phyloP scores from a whole-genome alignment of 2,113 vertebrate species.

The Phoxinus phoxinus region DNA sequence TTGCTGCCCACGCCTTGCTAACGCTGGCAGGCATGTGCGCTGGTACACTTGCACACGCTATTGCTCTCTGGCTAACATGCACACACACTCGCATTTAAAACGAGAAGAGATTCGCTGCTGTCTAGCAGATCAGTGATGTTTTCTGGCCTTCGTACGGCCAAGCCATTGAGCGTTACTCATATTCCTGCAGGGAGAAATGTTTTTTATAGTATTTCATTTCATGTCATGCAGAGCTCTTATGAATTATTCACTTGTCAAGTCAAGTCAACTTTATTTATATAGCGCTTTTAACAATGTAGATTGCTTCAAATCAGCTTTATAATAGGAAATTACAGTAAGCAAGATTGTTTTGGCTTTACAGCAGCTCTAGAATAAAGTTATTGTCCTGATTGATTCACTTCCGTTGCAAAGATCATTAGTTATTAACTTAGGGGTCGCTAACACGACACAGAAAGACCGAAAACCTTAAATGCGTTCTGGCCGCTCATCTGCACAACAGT shows the following conservation, averaged over 20 bases:
- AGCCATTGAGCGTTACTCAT: neutral
- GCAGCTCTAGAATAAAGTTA: too few species aligned
- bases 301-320: too few species aligned
- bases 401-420: too few species aligned
- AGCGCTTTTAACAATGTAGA: too few species aligned
- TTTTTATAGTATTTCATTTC: conserved; percentile 30
- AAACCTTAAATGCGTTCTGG: too few species aligned
- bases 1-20: conserved; percentile 48
- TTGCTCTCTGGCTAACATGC: conserved; percentile 34
- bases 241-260: conserved; percentile 29
- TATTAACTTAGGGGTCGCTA: too few species aligned
- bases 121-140: conserved; percentile 25
- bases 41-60: conserved; percentile 4
- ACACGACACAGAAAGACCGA: too few species aligned
- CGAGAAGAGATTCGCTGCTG: neutral
- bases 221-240: neutral
- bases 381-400: too few species aligned
- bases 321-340: too few species aligned
- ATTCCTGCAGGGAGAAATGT: conserved; percentile 35
- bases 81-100: conserved; percentile 5
- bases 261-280: too few species aligned
- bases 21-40: conserved; percentile 37
- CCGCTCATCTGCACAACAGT: too few species aligned
- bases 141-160: neutral
- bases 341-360: too few species aligned